These are phyloP conservation scores for Drosophila orosa DNA, from an alignment of 1,140 invertebrate species.

Conservation along the genomic window DNA sequence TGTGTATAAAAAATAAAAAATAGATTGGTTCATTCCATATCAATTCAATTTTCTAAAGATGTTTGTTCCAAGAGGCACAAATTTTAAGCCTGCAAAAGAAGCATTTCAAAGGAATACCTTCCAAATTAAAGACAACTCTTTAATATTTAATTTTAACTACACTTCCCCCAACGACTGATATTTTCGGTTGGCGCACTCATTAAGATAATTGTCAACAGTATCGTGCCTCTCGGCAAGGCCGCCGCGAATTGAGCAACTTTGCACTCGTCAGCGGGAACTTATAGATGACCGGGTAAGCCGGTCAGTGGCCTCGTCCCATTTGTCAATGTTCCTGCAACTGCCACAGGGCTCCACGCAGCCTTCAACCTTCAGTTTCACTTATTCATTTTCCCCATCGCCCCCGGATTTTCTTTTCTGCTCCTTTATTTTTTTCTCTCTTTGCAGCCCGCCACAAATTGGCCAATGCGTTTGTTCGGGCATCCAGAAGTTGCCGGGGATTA, in stretches of 20 bases:
- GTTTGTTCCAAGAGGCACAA: background rate
- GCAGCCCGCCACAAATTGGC: slow-evolving; percentile 51
- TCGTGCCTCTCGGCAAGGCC: slow-evolving; percentile 36
- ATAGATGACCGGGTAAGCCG: slow-evolving; percentile 53
- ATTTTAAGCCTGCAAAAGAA: background rate
- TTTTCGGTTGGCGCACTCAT: slow-evolving; percentile 31
- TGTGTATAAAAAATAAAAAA: too few species aligned
- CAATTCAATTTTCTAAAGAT: background rate
- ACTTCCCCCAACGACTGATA: background rate
- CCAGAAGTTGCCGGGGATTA: slow-evolving; percentile 56
- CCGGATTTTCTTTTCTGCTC: slow-evolving; percentile 20
- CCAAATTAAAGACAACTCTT: background rate
- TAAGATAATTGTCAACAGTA: slow-evolving; percentile 43
- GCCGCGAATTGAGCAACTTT: slow-evolving; percentile 41
- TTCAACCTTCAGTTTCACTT: slow-evolving; percentile 52
- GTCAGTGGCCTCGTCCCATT: slow-evolving; percentile 58
- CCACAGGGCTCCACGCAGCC: slow-evolving; percentile 22
- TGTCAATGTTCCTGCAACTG: slow-evolving; percentile 44
- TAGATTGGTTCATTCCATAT: too few species aligned
- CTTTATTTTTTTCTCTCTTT: slow-evolving; percentile 1
- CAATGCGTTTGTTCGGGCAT: slow-evolving; percentile 51
- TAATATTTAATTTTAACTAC: background rate
- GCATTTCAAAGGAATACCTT: background rate
- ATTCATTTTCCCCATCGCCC: slow-evolving; percentile 32
- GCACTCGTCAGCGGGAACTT: slow-evolving; percentile 39